Conservation (phyloP, 2,113 vertebrate genomes). For the Oceanites oceanicus region DNA sequence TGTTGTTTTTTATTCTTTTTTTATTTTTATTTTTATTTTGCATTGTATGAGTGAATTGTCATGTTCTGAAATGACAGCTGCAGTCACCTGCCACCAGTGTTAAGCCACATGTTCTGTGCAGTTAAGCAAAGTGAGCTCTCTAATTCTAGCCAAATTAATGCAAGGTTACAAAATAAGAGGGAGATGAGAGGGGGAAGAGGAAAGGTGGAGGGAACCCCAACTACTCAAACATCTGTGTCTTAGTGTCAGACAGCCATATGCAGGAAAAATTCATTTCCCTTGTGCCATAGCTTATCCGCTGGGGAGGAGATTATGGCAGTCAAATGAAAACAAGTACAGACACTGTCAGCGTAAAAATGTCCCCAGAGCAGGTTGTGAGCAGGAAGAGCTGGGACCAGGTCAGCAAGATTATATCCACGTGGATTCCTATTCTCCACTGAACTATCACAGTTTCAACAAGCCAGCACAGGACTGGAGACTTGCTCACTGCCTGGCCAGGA, state of each 20-base stretch:
- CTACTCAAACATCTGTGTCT: neutral
- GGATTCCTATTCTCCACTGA: neutral
- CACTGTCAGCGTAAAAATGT: neutral
- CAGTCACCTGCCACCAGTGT: neutral
- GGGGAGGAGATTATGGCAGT: neutral
- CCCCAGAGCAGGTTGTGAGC: neutral
- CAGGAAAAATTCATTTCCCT: neutral
- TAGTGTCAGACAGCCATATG: neutral
- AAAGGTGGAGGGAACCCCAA: neutral
- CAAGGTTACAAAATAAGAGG: neutral
- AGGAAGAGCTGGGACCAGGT: neutral
- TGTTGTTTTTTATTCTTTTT: neutral
- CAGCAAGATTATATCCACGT: neutral
- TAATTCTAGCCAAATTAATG: neutral
- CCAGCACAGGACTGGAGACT: neutral
- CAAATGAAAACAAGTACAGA: neutral
- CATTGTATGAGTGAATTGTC: neutral
- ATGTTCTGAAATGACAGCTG: neutral
- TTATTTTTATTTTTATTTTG: neutral
- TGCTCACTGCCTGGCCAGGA: rapidly evolving
- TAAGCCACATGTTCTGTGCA: rapidly evolving
- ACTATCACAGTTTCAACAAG: neutral
- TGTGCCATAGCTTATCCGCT: neutral
- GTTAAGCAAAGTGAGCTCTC: neutral
- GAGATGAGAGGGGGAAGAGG: neutral